These are phyloP conservation scores for Pontoporia blainvillei DNA, from an alignment of 2,113 vertebrate genomes.

Conservation along the genomic window DNA sequence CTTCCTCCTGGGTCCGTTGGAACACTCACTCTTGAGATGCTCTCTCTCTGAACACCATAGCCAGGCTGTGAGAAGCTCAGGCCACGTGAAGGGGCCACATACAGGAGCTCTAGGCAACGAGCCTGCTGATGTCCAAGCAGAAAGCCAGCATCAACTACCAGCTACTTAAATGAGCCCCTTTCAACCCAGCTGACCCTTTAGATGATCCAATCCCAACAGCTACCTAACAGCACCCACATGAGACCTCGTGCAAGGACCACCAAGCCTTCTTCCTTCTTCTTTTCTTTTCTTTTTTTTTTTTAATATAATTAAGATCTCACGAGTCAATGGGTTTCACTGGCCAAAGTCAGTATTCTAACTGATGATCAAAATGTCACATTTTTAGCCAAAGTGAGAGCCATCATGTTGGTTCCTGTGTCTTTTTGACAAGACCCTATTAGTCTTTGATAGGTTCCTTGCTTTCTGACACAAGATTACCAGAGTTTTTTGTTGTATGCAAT, in stretches of 20 bases:
- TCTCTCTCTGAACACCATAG: not conserved
- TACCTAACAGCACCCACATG: not conserved
- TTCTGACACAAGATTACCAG: not conserved
- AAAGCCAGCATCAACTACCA: not conserved
- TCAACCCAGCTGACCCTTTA: not conserved
- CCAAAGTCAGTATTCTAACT: not conserved
- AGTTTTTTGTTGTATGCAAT: not conserved
- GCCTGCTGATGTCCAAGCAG: not conserved
- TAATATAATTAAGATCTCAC: not conserved
- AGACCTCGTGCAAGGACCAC: not conserved
- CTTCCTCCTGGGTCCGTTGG: not conserved
- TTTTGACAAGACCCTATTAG: not conserved
- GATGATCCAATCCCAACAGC: not conserved
- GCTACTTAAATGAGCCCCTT: not conserved
- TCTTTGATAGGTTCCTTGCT: not conserved
- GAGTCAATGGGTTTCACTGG: not conserved
- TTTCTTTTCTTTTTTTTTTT: not conserved
- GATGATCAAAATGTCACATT: not conserved
- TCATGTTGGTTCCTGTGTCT: not conserved
- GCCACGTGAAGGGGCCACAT: not conserved
- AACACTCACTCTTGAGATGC: not conserved
- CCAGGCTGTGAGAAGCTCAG: not conserved
- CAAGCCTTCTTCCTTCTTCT: not conserved
- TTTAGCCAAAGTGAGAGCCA: not conserved
- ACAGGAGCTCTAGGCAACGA: rapidly evolving